Conservation (phyloP, 2,113 vertebrate genomes). For the Macquaria ambigua region DNA sequence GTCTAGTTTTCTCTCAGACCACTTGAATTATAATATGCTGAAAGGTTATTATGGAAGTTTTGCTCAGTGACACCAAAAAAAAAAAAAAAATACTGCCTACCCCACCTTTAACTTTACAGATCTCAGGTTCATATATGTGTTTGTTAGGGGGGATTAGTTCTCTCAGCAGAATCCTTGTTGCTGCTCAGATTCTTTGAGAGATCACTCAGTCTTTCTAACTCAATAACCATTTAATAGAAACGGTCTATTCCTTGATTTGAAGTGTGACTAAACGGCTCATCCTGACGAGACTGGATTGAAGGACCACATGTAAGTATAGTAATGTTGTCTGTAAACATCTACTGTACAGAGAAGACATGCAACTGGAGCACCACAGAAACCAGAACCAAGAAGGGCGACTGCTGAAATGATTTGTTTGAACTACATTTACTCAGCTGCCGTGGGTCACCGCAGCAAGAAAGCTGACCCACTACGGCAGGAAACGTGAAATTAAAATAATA, state of each 20-base stretch:
- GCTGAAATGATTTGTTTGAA: conserved; percentile 9
- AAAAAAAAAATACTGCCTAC: no score
- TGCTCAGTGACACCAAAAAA: no score
- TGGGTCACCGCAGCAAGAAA: not conserved
- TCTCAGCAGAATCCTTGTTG: not conserved
- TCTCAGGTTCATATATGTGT: no score
- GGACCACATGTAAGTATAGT: not conserved
- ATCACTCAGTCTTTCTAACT: not conserved
- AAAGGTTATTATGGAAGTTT: no score
- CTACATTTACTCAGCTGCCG: conserved; percentile 22
- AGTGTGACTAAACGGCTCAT: not conserved
- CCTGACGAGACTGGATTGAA: not conserved
- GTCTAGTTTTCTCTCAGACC: no score
- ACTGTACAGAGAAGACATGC: not conserved
- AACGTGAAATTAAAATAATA: not conserved
- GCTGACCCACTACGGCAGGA: not conserved
- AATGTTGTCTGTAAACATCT: not conserved
- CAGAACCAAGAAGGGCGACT: not conserved
- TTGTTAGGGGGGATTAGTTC: no score
- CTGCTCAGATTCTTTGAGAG: not conserved
- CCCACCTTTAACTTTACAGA: no score
- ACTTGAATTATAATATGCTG: no score
- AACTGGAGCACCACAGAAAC: not conserved
- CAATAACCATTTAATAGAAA: not conserved
- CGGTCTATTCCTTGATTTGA: not conserved